phyloP scores from a whole-genome alignment of 1,140 invertebrate species.

The Ridgeia piscesae region DNA sequence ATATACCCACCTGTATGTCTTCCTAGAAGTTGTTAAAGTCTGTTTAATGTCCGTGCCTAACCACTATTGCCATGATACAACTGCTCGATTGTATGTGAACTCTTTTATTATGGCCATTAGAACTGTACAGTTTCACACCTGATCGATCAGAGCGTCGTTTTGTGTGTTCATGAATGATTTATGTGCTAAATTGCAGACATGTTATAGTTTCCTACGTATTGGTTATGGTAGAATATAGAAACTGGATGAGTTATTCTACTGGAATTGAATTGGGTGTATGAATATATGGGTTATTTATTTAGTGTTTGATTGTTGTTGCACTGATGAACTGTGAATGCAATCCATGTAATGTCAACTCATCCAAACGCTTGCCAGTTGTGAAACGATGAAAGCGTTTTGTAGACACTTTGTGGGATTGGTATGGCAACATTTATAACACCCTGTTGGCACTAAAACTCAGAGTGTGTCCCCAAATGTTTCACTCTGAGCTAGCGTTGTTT shows the following conservation, averaged over 20 bases:
- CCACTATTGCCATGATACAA: background rate
- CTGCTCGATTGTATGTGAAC: background rate
- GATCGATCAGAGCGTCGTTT: background rate
- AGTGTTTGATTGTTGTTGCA: background rate
- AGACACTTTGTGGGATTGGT: background rate
- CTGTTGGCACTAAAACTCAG: background rate
- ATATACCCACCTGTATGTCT: background rate
- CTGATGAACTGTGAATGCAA: background rate
- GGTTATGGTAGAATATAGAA: background rate
- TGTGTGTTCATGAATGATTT: background rate
- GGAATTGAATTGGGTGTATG: background rate
- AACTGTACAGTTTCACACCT: background rate
- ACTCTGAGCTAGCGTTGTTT: background rate
- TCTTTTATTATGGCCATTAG: no score
- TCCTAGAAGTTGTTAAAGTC: background rate
- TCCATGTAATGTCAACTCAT: background rate
- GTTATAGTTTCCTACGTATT: background rate
- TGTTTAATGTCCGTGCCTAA: background rate
- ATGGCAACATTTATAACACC: background rate
- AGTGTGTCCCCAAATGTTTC: background rate
- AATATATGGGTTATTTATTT: background rate
- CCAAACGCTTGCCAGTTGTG: background rate
- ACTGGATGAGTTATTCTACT: background rate
- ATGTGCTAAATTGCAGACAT: background rate
- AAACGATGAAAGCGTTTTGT: background rate